Base-by-base conservation (phyloP, 2,797 vertebrate species). In the Hybognathus amarus region DNA sequence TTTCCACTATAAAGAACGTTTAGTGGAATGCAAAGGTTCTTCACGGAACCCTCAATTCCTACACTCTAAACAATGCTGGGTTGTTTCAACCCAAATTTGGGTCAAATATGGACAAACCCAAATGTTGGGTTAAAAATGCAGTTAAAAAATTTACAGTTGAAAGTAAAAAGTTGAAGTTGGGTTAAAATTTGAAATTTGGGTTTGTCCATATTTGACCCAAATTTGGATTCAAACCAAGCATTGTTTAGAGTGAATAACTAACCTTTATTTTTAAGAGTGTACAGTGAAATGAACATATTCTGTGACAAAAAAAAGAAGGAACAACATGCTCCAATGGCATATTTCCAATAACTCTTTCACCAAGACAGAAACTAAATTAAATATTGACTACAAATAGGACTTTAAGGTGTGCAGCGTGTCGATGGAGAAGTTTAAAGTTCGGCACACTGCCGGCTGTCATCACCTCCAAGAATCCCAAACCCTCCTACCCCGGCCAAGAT, bases 401-500 rank as follows among this genome's bases (percentile, higher is more conserved):
- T 45, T 17, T 18, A 24, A 36, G 69, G 17, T 50, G 30, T 68
- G 27, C 50, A 13, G 18, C 71, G n/a, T 50, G 70, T 45, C 2
- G 30, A 67, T 3, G 61, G 59, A 82, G 61, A 18, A 75, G 59
- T 75, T 63, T 82, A 33, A 24, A 27, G 22, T 75, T n/a, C 56
- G 63, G 83, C 83, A 69, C 67, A 85, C 78, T 76, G 70, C 73
- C 52, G 36, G 61, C 79, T 85, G 52, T 82, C 84, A 85, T 36
- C 74, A 69, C 66, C 42, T 73, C 61, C 52, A 42, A 50, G 17
- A 66, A 61, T 79, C 79, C 80, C 33, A 67, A n/a, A 92, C 93
- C 91, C 94, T 93, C 94, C 68, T 91, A 61, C 24, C 89, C 56
- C 81, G 36, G 63, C 84, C 45, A 76, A 69, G 50, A 67, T 17